Percentiles rank a stretch among this genome's conserved stretches.
Conservation (phyloP, 1,140 invertebrate genomes). For the Thaumatotibia leucotreta region DNA sequence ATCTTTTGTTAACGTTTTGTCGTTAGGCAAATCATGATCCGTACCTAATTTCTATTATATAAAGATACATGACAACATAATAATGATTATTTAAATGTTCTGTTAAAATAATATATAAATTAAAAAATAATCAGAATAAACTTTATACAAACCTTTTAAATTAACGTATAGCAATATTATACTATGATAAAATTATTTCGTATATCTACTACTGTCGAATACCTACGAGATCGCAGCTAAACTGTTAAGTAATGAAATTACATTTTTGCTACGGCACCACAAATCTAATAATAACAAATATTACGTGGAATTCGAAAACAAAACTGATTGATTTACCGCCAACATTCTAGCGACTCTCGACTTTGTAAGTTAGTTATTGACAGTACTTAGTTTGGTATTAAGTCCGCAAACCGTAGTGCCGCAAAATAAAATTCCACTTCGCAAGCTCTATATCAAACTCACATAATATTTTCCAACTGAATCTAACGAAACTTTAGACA, state of each 20-base stretch:
- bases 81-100: no score
- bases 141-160: no score
- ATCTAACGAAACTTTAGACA: slow-evolving; percentile 3
- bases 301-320: background rate
- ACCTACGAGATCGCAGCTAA: no score
- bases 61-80: background rate
- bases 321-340: background rate
- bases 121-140: no score
- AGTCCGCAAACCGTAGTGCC: background rate
- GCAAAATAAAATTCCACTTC: background rate
- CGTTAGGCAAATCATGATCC: background rate
- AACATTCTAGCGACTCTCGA: background rate
- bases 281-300: background rate
- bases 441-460: slow-evolving; percentile 4
- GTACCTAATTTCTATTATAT: background rate
- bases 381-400: background rate
- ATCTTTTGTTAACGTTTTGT: background rate
- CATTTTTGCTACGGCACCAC: no score
- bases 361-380: background rate
- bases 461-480: slow-evolving; percentile 6
- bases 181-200: no score
- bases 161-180: no score
- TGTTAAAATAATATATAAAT: no score
- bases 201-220: no score
- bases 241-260: no score